Evolutionary conservation across 2,888 invertebrate species (phyloP).

Genomic region (Rhagium mordax): DNA sequence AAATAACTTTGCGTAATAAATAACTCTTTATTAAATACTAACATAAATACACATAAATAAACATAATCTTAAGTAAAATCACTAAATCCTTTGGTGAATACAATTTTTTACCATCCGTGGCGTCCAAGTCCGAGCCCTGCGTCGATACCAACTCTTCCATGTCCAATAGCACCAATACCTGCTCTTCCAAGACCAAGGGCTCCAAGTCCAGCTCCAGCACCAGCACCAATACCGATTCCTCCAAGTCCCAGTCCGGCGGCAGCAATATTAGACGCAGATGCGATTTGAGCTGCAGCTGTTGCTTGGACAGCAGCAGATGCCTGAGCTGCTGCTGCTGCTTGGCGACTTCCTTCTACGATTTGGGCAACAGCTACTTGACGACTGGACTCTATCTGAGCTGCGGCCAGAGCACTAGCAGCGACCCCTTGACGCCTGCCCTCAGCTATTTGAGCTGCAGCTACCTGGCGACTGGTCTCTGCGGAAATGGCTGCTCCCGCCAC

Average conservation of each 20-base stretch:
- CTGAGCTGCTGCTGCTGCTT: conserved; percentile 4
- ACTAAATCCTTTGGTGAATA: background rate
- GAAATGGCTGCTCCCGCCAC: conserved; percentile 20
- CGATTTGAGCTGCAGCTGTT: background rate
- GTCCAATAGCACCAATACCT: background rate
- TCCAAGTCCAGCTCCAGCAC: background rate
- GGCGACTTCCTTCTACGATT: conserved; percentile 5
- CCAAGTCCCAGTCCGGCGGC: background rate
- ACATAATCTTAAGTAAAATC: conserved; percentile 2
- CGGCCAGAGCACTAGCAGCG: conserved; percentile 1
- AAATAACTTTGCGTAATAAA: too few relatives aligned
- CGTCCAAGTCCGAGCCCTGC: background rate
- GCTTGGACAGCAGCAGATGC: background rate
- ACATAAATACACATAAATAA: conserved; percentile 29
- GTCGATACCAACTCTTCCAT: background rate
- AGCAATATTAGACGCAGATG: background rate
- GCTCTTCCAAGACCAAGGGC: background rate
- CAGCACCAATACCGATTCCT: background rate
- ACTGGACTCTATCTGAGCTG: background rate
- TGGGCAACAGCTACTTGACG: too few relatives aligned
- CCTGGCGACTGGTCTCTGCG: conserved; percentile 17
- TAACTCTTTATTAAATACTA: too few relatives aligned
- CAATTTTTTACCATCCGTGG: conserved; percentile 1
- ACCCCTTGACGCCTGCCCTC: conserved; percentile 11
- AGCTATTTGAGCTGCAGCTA: conserved; percentile 15